These are phyloP conservation scores for Nycticorax nycticorax DNA, from an alignment of 2,113 vertebrate genomes.

Conservation along the genomic window DNA sequence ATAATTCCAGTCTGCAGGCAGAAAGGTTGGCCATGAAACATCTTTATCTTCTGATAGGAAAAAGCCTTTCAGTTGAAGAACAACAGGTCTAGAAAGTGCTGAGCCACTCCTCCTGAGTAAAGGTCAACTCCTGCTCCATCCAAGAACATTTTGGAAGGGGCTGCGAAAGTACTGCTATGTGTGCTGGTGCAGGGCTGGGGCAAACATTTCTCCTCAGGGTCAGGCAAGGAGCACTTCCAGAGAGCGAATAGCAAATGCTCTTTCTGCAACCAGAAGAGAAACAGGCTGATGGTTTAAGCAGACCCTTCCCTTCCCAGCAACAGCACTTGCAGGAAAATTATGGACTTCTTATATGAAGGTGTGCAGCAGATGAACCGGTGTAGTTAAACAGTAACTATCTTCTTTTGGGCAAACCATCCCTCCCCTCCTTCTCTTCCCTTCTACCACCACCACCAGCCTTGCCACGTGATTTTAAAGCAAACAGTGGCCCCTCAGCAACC, in stretches of 20 bases:
- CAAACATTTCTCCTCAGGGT: neutral
- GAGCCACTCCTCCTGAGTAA: neutral
- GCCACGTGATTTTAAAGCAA: neutral
- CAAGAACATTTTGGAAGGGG: neutral
- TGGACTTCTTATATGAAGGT: neutral
- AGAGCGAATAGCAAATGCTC: neutral
- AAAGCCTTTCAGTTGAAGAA: neutral
- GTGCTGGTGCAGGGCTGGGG: neutral
- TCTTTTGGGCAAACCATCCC: neutral
- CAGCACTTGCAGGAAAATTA: neutral
- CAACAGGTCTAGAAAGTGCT: neutral
- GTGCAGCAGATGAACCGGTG: neutral
- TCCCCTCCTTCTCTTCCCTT: neutral
- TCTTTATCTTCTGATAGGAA: neutral
- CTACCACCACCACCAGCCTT: neutral
- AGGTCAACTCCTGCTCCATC: neutral
- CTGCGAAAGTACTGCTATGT: neutral
- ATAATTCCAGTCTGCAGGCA: neutral
- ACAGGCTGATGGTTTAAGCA: neutral
- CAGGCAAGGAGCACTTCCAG: neutral
- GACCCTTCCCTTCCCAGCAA: neutral
- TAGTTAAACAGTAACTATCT: neutral
- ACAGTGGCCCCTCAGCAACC: neutral
- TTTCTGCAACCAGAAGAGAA: neutral
- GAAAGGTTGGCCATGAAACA: neutral